Evolutionary conservation across 2,797 vertebrate species (phyloP).

Genomic region (Ctenochaetus hawaiiensis): DNA sequence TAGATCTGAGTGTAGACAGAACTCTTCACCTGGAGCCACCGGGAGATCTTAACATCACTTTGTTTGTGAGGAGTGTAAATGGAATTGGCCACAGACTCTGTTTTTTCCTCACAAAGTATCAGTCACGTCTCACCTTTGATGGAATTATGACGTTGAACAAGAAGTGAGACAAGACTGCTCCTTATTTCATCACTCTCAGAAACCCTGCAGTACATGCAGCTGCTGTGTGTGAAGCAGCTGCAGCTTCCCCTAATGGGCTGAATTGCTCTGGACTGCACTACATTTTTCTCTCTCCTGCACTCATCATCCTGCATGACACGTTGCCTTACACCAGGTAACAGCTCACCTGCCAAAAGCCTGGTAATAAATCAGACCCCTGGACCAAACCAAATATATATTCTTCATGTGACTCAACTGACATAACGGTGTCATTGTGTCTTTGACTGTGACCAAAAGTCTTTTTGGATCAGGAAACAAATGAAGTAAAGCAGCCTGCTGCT

Average conservation of each 20-base stretch:
- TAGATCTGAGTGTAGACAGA: constrained; percentile 37
- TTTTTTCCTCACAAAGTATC: constrained; percentile 1
- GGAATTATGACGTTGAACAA: constrained; percentile 23
- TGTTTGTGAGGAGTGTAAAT: constrained; percentile 8
- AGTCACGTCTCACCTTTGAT: constrained; percentile 4
- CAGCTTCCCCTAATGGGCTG: constrained; percentile 57
- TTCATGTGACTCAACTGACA: constrained; percentile 29
- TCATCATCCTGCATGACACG: constrained; percentile 44
- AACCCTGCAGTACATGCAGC: constrained; percentile 8
- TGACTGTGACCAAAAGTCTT: constrained; percentile 49
- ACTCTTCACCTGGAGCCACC: constrained; percentile 19
- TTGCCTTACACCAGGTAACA: constrained; percentile 27
- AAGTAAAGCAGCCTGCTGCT: constrained; percentile 11
- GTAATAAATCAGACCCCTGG: constrained; percentile 44
- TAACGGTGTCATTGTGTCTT: constrained; percentile 56
- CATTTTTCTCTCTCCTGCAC: constrained; percentile 32
- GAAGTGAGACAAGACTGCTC: constrained; percentile 15
- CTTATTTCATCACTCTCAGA: constrained; percentile 12
- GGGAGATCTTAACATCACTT: constrained; percentile 5
- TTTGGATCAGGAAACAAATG: constrained; percentile 29
- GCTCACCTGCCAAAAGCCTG: constrained; percentile 44
- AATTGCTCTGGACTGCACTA: constrained; percentile 28
- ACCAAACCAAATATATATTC: constrained; percentile 17
- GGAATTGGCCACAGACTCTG: background rate
- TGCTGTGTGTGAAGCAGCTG: constrained; percentile 24